Evolutionary conservation across 2,888 invertebrate genomes (phyloP).

Genomic region (Sipunculus nudus): DNA sequence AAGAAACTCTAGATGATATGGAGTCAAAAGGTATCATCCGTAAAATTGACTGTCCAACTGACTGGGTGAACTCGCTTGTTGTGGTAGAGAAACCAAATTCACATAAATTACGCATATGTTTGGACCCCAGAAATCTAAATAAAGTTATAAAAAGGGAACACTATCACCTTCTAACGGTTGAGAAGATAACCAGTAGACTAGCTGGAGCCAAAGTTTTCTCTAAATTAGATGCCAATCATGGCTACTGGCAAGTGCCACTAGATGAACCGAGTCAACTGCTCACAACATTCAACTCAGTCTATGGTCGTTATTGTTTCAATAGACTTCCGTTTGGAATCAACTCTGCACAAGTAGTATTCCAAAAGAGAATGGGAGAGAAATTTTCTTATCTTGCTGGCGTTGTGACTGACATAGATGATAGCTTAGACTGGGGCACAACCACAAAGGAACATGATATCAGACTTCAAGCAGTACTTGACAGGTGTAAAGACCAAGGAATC

Average conservation of each 20-base stretch:
- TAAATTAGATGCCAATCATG: slow-evolving; percentile 28
- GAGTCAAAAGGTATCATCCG: not conserved
- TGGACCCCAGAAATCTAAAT: slow-evolving; percentile 4
- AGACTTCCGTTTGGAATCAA: slow-evolving; percentile 38
- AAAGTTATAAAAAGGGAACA: slow-evolving; percentile 1
- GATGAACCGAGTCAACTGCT: slow-evolving; percentile 17
- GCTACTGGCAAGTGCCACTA: slow-evolving; percentile 26
- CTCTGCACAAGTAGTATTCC: slow-evolving; percentile 31
- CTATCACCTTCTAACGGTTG: slow-evolving; percentile 25
- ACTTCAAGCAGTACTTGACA: not conserved
- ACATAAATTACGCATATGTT: not conserved
- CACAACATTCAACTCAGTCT: slow-evolving; percentile 34
- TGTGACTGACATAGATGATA: slow-evolving; percentile 4
- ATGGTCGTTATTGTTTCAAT: slow-evolving; percentile 29
- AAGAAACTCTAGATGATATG: too few relatives aligned
- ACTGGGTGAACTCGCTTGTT: slow-evolving; percentile 9
- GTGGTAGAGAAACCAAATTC: slow-evolving; percentile 1
- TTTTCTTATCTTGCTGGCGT: not conserved
- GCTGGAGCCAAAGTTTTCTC: slow-evolving; percentile 32
- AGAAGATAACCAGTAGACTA: slow-evolving; percentile 33
- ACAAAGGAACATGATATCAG: slow-evolving; percentile 2
- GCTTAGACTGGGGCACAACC: not conserved
- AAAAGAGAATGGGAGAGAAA: slow-evolving; percentile 25
- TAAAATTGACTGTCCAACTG: not conserved
- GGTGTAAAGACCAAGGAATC: slow-evolving; percentile 3